These are phyloP conservation scores for Tyria jacobaeae DNA, from an alignment of 2,888 invertebrate species.

Conservation along the genomic window DNA sequence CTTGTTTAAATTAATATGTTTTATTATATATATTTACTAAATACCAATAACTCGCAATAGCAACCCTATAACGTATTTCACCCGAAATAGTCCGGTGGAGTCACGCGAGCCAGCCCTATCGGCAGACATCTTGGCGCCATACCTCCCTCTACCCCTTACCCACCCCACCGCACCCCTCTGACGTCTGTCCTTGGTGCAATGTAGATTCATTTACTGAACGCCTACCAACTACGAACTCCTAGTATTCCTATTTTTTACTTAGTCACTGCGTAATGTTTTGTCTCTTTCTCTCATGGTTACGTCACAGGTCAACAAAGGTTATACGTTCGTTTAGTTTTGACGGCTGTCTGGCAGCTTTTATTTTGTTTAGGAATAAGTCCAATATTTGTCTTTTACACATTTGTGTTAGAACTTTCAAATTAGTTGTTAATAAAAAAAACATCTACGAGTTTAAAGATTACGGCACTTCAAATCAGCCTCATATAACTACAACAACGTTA, in stretches of 20 bases:
- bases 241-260: constrained; percentile 22
- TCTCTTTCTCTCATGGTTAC: constrained; percentile 24
- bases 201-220: constrained; percentile 52
- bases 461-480: not conserved
- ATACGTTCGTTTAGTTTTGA: constrained; percentile 18
- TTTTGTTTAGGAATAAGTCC: constrained; percentile 8
- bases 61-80: constrained; percentile 54
- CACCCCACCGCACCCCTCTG: constrained; percentile 38
- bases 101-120: constrained; percentile 71
- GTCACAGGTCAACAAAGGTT: constrained; percentile 51
- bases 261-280: constrained; percentile 26
- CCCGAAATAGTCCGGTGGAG: constrained; percentile 54
- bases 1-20: constrained; percentile 18
- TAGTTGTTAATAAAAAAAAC: not conserved
- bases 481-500: not conserved
- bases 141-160: constrained; percentile 31
- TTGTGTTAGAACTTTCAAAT: not conserved
- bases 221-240: constrained; percentile 41
- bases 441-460: not conserved
- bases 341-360: constrained; percentile 19
- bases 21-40: constrained; percentile 26
- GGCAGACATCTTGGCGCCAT: constrained; percentile 72
- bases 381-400: constrained; percentile 4
- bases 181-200: constrained; percentile 58
- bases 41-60: constrained; percentile 47